Conservation (phyloP, 2,113 vertebrate genomes). For the Pandion haliaetus region DNA sequence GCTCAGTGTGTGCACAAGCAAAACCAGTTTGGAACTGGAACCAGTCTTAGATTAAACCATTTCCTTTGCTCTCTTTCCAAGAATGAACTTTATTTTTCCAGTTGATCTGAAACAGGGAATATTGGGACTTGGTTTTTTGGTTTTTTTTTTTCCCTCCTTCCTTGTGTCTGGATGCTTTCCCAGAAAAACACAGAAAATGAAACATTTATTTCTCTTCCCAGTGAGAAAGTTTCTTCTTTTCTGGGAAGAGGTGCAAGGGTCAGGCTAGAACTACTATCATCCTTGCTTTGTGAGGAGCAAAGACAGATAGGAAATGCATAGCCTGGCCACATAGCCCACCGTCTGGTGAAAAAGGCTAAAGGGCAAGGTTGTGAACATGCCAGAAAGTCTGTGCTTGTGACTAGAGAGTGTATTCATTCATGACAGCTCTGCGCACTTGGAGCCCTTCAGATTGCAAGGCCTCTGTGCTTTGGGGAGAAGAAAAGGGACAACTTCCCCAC, state of each 20-base stretch:
- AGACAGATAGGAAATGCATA: background rate
- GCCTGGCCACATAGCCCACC: background rate
- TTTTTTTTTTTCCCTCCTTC: background rate
- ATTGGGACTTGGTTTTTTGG: background rate
- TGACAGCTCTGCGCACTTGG: background rate
- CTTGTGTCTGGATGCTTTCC: constrained; percentile 1
- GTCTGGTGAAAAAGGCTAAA: background rate
- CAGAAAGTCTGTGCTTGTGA: background rate
- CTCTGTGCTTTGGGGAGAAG: background rate
- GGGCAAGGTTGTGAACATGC: background rate
- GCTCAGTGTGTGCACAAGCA: background rate
- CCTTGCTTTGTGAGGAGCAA: background rate
- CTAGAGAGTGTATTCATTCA: background rate
- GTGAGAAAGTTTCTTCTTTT: constrained; percentile 45
- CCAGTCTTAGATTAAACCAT: constrained; percentile 8
- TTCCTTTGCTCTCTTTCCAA: constrained; percentile 57
- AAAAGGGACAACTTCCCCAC: background rate
- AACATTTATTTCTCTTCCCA: constrained; percentile 28
- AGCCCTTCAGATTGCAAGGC: background rate
- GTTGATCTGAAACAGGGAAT: constrained; percentile 17
- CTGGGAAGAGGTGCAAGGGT: constrained; percentile 46
- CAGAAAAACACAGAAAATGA: constrained; percentile 19
- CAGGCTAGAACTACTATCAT: background rate
- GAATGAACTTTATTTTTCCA: constrained; percentile 49
- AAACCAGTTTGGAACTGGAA: constrained; percentile 48